Evolutionary conservation across 2,797 vertebrate species (phyloP).

Genomic region (Artibeus jamaicensis): DNA sequence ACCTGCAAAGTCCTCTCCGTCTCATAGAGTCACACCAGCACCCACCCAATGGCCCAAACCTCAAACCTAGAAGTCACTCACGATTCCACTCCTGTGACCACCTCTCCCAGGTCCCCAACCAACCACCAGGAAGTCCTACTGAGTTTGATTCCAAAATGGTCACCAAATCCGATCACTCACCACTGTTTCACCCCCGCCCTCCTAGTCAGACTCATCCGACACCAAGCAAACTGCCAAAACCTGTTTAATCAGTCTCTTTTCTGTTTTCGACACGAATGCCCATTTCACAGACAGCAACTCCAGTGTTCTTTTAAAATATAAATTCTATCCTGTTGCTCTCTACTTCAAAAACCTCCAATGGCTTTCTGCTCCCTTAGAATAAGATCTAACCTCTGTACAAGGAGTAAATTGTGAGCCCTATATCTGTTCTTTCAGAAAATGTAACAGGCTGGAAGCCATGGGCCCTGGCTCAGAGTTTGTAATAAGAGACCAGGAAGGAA

Average conservation of each 20-base stretch:
- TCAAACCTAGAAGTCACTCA: not conserved
- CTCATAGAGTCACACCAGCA: not conserved
- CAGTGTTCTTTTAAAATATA: not conserved
- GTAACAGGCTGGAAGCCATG: not conserved
- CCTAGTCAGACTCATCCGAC: not conserved
- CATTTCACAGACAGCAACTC: not conserved
- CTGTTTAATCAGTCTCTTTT: not conserved
- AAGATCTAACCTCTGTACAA: not conserved
- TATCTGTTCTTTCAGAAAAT: not conserved
- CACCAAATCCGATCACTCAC: not conserved
- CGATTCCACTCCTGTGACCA: not conserved
- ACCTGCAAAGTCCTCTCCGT: not conserved
- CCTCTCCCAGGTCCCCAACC: not conserved
- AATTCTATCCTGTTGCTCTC: not conserved
- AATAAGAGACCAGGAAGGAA: not conserved
- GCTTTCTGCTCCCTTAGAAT: not conserved
- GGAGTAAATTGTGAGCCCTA: not conserved
- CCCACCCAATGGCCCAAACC: not conserved
- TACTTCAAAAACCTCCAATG: not conserved
- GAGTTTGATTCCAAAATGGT: not conserved
- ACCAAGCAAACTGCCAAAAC: not conserved
- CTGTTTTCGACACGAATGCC: not conserved
- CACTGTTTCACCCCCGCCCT: fast-evolving
- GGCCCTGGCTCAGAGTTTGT: not conserved
- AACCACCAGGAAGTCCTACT: not conserved